Percentiles rank a stretch among this genome's conserved stretches.
These are phyloP conservation scores for Paramormyrops hopkinsi DNA, from an alignment of 2,797 vertebrate genomes.

Conservation along the genomic window DNA sequence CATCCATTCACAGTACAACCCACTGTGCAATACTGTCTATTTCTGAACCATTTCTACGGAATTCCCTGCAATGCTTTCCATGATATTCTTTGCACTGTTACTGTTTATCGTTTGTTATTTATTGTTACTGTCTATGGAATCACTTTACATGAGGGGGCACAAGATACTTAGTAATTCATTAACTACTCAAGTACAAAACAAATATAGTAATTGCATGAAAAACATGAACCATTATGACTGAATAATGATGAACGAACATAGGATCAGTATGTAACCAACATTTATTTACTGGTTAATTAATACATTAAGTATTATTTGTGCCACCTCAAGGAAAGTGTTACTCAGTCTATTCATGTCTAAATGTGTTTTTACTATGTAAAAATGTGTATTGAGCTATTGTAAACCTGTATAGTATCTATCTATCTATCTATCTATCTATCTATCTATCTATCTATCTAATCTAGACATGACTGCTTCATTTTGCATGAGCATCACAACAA, in stretches of 20 bases:
- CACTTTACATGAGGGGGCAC: not conserved
- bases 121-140: not conserved
- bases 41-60: not conserved
- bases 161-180: not conserved
- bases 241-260: not conserved
- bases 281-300: not conserved
- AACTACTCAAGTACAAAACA: not conserved
- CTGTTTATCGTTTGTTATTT: not conserved
- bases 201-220: not conserved
- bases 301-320: not conserved
- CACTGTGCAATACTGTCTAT: not conserved
- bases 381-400: not conserved
- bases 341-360: not conserved
- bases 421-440: too few relatives aligned
- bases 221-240: not conserved
- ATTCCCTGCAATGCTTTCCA: not conserved
- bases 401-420: not conserved
- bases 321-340: not conserved
- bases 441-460: not conserved
- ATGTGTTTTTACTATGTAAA: not conserved
- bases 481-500: not conserved
- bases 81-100: not conserved
- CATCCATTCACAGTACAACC: not conserved
- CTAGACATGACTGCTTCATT: not conserved
- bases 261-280: not conserved